Percentiles rank a stretch among this genome's conserved stretches.
Conservation (phyloP, 2,888 invertebrate genomes). For the Epiblema foenella region DNA sequence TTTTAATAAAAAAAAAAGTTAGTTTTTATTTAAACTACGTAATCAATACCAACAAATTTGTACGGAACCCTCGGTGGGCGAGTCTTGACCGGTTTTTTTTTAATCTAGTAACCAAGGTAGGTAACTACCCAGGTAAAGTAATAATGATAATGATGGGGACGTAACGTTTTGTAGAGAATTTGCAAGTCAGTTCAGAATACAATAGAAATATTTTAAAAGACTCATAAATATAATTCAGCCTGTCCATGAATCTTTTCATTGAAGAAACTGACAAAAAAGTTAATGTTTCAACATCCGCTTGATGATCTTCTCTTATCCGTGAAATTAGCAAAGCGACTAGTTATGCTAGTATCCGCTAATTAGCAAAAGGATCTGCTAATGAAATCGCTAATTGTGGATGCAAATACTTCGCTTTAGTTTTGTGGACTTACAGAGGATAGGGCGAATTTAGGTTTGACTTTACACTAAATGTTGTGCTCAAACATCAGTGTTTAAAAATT, state of each 20-base stretch:
- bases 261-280: conserved; percentile 7
- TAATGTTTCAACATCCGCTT: conserved; percentile 20
- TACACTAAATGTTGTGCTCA: background rate
- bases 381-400: conserved; percentile 37
- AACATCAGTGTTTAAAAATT: background rate
- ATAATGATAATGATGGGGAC: background rate
- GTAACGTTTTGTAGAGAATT: background rate
- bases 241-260: conserved; percentile 28
- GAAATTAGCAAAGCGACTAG: conserved; percentile 27
- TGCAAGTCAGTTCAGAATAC: conserved; percentile 20
- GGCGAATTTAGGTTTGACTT: background rate
- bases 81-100: too few relatives aligned
- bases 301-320: conserved; percentile 10
- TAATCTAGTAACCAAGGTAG: too few relatives aligned
- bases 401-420: conserved; percentile 34
- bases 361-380: conserved; percentile 42
- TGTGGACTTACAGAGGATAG: conserved; percentile 12
- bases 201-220: conserved; percentile 33
- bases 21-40: too few relatives aligned
- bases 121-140: too few relatives aligned
- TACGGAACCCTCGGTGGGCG: too few relatives aligned
- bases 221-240: conserved; percentile 25
- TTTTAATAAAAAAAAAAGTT: too few relatives aligned
- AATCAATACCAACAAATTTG: too few relatives aligned
- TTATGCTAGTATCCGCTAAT: conserved; percentile 35